These are phyloP conservation scores for Tricholaema leucomelas DNA, from an alignment of 2,113 vertebrate species.

Conservation along the genomic window DNA sequence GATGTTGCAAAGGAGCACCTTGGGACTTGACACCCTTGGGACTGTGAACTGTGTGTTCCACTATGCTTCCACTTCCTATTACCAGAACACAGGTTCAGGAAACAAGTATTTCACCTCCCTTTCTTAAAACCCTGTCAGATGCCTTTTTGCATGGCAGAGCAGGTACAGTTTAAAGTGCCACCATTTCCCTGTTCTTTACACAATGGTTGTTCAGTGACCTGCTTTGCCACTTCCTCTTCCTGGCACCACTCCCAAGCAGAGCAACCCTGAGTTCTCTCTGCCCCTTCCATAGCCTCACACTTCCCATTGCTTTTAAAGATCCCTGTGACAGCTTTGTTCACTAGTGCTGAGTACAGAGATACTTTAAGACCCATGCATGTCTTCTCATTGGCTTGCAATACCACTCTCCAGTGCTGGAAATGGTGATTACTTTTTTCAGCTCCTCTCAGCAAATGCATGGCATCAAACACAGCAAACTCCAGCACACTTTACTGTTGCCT, in stretches of 20 bases:
- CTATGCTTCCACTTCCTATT: not conserved
- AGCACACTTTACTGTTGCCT: not conserved
- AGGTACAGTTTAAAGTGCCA: not conserved
- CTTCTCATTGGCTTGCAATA: not conserved
- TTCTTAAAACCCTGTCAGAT: not conserved
- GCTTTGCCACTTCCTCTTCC: not conserved
- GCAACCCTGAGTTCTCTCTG: not conserved
- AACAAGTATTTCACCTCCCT: not conserved
- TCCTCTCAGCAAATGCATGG: not conserved
- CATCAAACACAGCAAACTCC: not conserved
- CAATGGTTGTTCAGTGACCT: not conserved
- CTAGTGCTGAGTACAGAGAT: not conserved
- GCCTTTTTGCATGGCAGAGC: not conserved
- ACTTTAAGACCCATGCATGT: rapidly evolving
- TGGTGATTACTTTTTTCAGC: not conserved
- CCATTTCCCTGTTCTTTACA: not conserved
- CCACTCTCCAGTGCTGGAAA: not conserved
- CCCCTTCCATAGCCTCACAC: not conserved
- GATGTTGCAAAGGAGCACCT: not conserved
- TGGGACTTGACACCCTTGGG: not conserved
- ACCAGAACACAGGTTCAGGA: not conserved
- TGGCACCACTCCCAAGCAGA: not conserved
- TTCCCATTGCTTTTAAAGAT: not conserved
- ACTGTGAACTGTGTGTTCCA: not conserved
- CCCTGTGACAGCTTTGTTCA: not conserved